Evolutionary conservation across 2,888 invertebrate species (phyloP).

Genomic region (Dryadula phaetusa): DNA sequence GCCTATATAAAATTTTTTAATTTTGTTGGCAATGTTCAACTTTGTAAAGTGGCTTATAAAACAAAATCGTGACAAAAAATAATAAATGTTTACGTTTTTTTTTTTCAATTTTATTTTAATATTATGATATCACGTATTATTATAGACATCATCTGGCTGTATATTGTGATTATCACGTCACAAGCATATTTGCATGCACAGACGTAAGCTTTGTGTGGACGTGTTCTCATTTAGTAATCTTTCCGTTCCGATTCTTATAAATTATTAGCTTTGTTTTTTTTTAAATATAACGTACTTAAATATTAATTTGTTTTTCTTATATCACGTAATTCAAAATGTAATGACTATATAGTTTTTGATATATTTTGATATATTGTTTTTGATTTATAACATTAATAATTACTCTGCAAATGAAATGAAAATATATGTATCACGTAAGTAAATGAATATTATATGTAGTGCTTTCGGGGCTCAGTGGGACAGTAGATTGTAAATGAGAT

Average conservation of each 20-base stretch:
- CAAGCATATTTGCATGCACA: conserved; percentile 38
- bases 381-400: too few relatives aligned
- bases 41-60: neutral
- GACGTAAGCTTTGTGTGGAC: conserved; percentile 28
- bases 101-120: neutral
- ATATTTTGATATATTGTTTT: too few relatives aligned
- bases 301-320: neutral
- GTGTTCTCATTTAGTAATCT: conserved; percentile 32
- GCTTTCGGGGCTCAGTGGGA: too few relatives aligned
- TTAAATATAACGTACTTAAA: neutral
- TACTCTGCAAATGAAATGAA: too few relatives aligned
- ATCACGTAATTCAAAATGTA: neutral
- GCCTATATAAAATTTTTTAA: conserved; percentile 12
- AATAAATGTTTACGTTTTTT: neutral
- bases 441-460: too few relatives aligned
- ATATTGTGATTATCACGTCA: conserved; percentile 33
- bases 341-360: neutral
- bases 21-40: neutral
- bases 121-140: conserved; percentile 46
- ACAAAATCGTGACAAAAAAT: neutral
- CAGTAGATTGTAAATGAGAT: too few relatives aligned
- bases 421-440: too few relatives aligned
- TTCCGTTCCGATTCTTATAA: conserved; percentile 31
- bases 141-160: conserved; percentile 37
- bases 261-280: neutral